Percentiles rank a stretch among this genome's conserved stretches.
phyloP scores from a whole-genome alignment of 2,797 vertebrate genomes.

The Thamnophis elegans region DNA sequence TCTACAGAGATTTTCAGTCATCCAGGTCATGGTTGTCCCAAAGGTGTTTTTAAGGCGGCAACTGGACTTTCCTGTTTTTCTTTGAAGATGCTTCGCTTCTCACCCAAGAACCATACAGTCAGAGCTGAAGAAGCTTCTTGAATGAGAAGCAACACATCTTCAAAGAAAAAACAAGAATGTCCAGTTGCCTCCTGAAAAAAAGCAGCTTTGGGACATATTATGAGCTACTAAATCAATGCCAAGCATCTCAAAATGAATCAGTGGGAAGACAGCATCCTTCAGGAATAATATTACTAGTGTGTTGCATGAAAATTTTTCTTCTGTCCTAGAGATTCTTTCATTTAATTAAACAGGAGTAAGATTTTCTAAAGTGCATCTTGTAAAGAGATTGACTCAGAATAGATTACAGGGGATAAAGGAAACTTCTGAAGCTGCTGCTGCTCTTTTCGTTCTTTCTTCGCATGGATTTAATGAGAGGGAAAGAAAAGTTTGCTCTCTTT shows the following conservation, averaged over 20 bases:
- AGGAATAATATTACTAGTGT: not conserved
- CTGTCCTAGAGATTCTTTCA: not conserved
- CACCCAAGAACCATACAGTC: too few relatives aligned
- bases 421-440: not conserved
- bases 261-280: not conserved
- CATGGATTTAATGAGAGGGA: not conserved
- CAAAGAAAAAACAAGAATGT: too few relatives aligned
- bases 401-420: not conserved
- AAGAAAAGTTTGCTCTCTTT: not conserved
- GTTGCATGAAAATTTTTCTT: not conserved
- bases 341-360: not conserved
- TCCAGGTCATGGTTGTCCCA: too few relatives aligned
- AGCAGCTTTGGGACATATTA: not conserved
- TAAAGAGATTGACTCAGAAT: not conserved
- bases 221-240: not conserved
- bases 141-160: too few relatives aligned
- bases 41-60: too few relatives aligned
- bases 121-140: too few relatives aligned
- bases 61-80: too few relatives aligned
- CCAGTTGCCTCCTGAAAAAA: too few relatives aligned
- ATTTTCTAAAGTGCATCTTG: not conserved
- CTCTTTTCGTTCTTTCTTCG: not conserved
- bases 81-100: too few relatives aligned
- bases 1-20: too few relatives aligned
- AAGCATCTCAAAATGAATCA: not conserved